Base-by-base conservation (phyloP, 2,113 vertebrate species). In the Phyllostomus hastatus region DNA sequence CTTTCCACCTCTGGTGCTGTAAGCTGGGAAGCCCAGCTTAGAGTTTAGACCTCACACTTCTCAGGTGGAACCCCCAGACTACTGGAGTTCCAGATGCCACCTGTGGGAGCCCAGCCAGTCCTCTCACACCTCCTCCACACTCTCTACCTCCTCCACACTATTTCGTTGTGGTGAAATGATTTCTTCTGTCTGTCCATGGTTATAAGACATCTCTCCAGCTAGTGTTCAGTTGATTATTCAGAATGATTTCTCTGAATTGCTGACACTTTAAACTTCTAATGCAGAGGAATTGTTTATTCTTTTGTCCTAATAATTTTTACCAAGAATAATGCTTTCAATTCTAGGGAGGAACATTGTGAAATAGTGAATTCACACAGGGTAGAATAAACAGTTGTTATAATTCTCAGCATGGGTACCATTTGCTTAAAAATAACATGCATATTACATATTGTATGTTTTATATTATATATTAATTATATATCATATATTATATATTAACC, bases 301-400 rank as follows among this genome's bases (percentile, higher is more conserved):
- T 80, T 75, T 43, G 20, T 92, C 10, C 61, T n/a, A n/a, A 24
- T 94, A 70, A 90, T 81, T 85, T 95, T 88, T 81, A 72, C 35
- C 67, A 35, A 61, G 52, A 79, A 75, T 50, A 59, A 76, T 88
- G 22, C 50, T 76, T 89, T 88, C 59, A 78, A 41, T 91, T 81
- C 20, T 61, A 78, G 52, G 59, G 7, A 61, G 14, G 26, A 97
- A 35, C 14, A 66, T 38, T 90, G 64, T 88, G 26, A 94, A 90
- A 57, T 17, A 80, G 1, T 35, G 28, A 67, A 59, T 87, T 90
- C 22, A 80, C 7, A 72, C 81, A 84, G 10, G 22, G 9, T 38
- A 26, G 19, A 54, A 50, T 80, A 52, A 70, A 43, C 57, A 24
- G 5, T 22, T 69, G 50, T 76, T 10, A 67, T 66, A 70, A 50